Percentiles rank a stretch among this genome's conserved stretches.
These are phyloP conservation scores for Poecilia velifera DNA, from an alignment of 2,797 vertebrate species.

Conservation along the genomic window DNA sequence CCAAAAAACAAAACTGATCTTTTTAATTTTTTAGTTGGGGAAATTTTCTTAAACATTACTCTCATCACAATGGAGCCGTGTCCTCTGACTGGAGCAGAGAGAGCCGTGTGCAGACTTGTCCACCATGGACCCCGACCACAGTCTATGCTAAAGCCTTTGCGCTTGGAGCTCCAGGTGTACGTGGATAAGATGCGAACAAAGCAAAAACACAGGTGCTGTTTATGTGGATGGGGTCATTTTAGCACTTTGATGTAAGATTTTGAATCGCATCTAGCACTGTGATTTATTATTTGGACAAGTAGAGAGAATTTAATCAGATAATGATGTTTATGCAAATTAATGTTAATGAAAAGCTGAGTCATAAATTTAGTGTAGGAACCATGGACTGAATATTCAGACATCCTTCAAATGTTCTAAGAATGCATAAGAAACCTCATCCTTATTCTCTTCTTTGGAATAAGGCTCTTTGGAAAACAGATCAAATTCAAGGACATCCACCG, in stretches of 20 bases:
- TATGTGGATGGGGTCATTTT: background rate
- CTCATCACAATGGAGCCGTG: constrained; percentile 69
- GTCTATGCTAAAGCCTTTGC: constrained; percentile 79
- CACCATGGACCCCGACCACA: constrained; percentile 79
- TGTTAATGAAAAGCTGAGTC: background rate
- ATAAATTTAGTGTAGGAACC: background rate
- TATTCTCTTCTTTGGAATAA: constrained; percentile 4
- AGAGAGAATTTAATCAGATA: background rate
- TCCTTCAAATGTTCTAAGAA: background rate
- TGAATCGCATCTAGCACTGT: background rate
- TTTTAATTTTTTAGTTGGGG: background rate
- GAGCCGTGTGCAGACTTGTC: constrained; percentile 82
- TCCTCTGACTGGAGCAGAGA: constrained; percentile 80
- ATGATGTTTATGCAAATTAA: background rate
- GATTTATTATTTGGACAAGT: background rate
- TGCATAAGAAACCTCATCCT: background rate
- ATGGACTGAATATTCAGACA: background rate
- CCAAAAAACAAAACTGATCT: background rate
- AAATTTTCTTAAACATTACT: background rate
- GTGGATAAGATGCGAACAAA: constrained; percentile 79
- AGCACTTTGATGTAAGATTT: background rate
- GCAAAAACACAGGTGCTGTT: constrained; percentile 82
- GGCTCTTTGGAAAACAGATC: constrained; percentile 48
- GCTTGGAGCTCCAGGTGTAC: constrained; percentile 81
- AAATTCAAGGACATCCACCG: constrained; percentile 55